These are phyloP conservation scores for Bombus turneri DNA, from an alignment of 1,140 invertebrate species.

Conservation along the genomic window DNA sequence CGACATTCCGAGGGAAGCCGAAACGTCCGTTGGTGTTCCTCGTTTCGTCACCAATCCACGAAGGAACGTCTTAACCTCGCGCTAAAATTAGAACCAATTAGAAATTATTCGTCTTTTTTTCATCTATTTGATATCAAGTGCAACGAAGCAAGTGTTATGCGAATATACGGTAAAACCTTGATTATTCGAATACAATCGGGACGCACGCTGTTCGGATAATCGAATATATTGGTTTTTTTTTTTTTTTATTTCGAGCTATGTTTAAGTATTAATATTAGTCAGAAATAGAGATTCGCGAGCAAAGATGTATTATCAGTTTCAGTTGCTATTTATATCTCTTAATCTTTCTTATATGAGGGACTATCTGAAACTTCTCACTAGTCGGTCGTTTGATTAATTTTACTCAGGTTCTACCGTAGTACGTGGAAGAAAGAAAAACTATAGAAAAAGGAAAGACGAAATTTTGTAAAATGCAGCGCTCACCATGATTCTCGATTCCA, in stretches of 20 bases:
- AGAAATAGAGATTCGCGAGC: too few relatives aligned
- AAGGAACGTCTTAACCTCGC: slow-evolving; percentile 90
- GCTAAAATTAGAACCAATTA: slow-evolving; percentile 79
- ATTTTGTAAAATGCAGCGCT: slow-evolving; percentile 67
- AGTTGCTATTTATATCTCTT: too few relatives aligned
- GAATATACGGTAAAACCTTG: background rate
- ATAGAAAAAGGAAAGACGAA: background rate
- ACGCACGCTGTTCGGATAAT: too few relatives aligned
- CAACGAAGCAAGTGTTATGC: background rate
- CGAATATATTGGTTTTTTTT: too few relatives aligned
- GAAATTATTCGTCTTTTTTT: too few relatives aligned
- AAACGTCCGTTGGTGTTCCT: slow-evolving; percentile 87
- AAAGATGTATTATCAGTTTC: too few relatives aligned
- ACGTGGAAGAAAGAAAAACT: too few relatives aligned
- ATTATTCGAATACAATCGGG: background rate
- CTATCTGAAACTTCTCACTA: too few relatives aligned
- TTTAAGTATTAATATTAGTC: background rate
- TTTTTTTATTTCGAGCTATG: background rate
- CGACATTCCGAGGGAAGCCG: slow-evolving; percentile 88
- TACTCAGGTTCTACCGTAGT: too few relatives aligned
- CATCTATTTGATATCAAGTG: too few relatives aligned
- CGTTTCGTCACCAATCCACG: slow-evolving; percentile 84
- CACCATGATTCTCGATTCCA: slow-evolving; percentile 94
- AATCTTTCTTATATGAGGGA: too few relatives aligned
- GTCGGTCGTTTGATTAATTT: too few relatives aligned